phyloP scores from a whole-genome alignment of 2,797 vertebrate genomes.

The Nasua narica region DNA sequence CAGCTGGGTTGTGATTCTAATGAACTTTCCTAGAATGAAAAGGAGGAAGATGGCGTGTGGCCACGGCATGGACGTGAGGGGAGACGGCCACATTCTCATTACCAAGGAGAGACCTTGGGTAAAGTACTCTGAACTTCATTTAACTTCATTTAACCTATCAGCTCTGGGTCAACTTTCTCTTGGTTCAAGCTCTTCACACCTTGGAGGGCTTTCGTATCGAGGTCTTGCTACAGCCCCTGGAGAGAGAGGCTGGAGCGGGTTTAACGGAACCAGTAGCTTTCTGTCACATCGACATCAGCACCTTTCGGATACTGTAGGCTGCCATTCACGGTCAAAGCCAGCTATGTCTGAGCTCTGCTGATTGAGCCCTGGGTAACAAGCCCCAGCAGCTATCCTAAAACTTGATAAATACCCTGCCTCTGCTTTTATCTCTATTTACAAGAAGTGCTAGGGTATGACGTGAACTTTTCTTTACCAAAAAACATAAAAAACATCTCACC shows the following conservation, averaged over 20 bases:
- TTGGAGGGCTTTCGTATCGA: background rate
- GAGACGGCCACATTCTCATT: background rate
- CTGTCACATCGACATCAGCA: conserved; percentile 50
- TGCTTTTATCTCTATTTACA: conserved; percentile 30
- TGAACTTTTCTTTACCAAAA: conserved; percentile 5
- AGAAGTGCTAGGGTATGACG: background rate
- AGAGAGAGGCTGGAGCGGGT: conserved; percentile 9
- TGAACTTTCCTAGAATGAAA: background rate
- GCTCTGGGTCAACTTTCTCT: conserved; percentile 13
- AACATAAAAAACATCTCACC: background rate
- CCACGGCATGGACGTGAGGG: fast-evolving
- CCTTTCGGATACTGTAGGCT: background rate
- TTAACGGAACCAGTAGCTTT: conserved; percentile 53
- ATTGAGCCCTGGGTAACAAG: background rate
- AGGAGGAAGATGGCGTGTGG: background rate
- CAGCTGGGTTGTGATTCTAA: background rate
- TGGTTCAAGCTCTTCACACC: conserved; percentile 34
- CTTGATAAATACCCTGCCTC: conserved; percentile 8
- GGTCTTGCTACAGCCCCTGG: background rate
- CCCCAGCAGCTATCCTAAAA: background rate
- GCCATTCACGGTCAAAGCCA: conserved; percentile 25
- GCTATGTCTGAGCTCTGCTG: conserved; percentile 30
- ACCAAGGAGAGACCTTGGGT: background rate
- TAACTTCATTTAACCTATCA: background rate
- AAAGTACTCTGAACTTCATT: background rate